phyloP scores from a whole-genome alignment of 2,113 vertebrate genomes.

The Cinclus cinclus region DNA sequence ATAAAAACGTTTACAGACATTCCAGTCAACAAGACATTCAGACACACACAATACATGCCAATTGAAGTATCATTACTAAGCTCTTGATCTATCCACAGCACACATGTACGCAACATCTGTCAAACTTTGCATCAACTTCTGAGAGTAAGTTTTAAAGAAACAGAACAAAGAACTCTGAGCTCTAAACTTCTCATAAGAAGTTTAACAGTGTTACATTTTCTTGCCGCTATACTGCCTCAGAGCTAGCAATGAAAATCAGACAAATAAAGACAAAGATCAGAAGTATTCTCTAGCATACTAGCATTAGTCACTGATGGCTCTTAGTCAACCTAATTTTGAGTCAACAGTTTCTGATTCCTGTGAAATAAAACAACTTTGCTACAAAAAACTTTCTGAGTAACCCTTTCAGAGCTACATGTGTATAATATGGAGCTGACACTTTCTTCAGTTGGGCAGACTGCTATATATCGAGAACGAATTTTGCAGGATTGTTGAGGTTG shows the following conservation, averaged over 20 bases:
- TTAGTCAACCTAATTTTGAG: neutral
- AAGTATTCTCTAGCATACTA: neutral
- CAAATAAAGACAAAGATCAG: neutral
- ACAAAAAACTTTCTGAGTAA: neutral
- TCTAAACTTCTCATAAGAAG: no score
- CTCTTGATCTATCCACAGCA: neutral
- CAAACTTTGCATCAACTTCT: neutral
- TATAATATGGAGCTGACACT: neutral
- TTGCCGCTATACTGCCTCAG: neutral
- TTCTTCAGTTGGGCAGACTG: neutral
- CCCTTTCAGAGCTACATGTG: neutral
- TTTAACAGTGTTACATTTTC: neutral
- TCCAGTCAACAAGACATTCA: neutral
- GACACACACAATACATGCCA: neutral
- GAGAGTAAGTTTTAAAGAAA: neutral
- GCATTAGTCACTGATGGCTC: neutral
- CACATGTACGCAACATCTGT: neutral
- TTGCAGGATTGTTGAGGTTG: neutral
- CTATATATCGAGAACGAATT: neutral
- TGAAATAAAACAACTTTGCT: neutral
- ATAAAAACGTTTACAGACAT: neutral
- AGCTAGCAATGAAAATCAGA: neutral
- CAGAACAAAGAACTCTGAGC: neutral
- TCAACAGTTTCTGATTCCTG: neutral
- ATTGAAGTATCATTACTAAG: neutral